Evolutionary conservation across 2,797 vertebrate species (phyloP), one percentile per base, ranked within the genome.

Genomic region (Xerus rutilus): DNA sequence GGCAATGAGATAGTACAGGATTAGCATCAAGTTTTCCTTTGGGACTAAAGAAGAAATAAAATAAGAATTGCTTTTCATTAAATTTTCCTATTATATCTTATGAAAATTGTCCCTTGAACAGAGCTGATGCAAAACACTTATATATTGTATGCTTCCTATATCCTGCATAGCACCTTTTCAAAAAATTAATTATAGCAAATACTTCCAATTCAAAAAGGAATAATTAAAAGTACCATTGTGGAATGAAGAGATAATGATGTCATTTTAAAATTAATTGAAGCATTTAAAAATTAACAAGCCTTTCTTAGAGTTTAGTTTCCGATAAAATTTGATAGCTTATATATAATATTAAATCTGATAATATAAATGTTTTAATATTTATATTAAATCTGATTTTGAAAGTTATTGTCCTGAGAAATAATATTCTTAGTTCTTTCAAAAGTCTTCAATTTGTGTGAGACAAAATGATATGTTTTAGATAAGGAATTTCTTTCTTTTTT

Each of bases 221-320:
- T 98, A 98, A 98, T 98, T 98, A 98, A 97, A 98, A 96, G 64
- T 32, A 62, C 91, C 91, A 69, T 97, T 11, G 20, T 59, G 88
- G 70, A 97, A 74, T 97, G 82, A 97, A 97, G 94, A 89, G 89
- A 97, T 98, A 97, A 98, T 93, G 59, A 98, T 98, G 92, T 77
- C 72, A 98, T 98, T 98, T 98, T 98, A 86, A 98, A 98, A 97
- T 98, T 98, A 98, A 98, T 94, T 98, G 96, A 96, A 98, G 93
- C 96, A 97, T 98, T 98, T 98, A 97, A 98, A 98, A 96, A 97
- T 98, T 97, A 97, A 93, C 47, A 91, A 72, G 43, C 43, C 28
- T 95, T 97, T 98, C 92, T 97, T 96, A 81, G 72, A 97, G 79
- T 92, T 96, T 97, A 98, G 98, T 98, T 95, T 92, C n/a, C 97